These are phyloP conservation scores for Ctenopoma kingsleyae DNA, from an alignment of 2,797 vertebrate genomes.

Conservation along the genomic window DNA sequence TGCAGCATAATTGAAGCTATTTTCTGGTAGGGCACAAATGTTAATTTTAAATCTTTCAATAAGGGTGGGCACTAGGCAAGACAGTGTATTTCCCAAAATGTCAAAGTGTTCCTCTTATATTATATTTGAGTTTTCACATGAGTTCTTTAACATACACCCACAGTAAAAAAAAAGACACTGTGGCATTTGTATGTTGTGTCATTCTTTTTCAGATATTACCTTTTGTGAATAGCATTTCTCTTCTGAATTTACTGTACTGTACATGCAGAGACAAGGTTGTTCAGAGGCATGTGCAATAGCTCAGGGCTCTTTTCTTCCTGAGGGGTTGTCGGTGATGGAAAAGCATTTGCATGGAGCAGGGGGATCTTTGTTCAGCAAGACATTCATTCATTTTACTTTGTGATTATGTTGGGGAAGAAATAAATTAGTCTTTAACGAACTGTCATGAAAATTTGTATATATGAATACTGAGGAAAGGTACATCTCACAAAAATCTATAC, in stretches of 20 bases:
- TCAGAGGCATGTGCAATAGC: conserved; percentile 43
- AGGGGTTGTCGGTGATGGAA: conserved; percentile 39
- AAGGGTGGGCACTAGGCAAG: too few relatives aligned
- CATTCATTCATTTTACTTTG: conserved; percentile 37
- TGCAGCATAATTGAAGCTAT: too few relatives aligned
- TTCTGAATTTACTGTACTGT: conserved; percentile 8
- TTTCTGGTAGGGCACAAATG: too few relatives aligned
- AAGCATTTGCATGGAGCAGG: conserved; percentile 11
- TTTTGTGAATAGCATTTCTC: conserved; percentile 19
- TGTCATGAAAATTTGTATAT: conserved; percentile 1
- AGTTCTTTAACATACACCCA: neutral
- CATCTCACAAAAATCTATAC: conserved; percentile 4
- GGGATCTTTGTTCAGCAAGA: conserved; percentile 37
- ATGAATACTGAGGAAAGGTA: conserved; percentile 7
- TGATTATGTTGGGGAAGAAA: conserved; percentile 10
- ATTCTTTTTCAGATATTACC: conserved; percentile 4
- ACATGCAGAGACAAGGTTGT: conserved; percentile 30
- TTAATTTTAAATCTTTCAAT: too few relatives aligned
- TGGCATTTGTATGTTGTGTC: neutral
- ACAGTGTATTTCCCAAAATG: neutral
- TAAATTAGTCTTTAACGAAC: conserved; percentile 4
- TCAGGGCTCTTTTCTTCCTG: conserved; percentile 30
- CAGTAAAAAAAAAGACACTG: neutral
- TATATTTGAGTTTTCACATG: conserved; percentile 13
- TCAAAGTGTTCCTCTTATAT: neutral